Conservation (phyloP, 1,140 invertebrate species). For the Bombus pyrosoma region DNA sequence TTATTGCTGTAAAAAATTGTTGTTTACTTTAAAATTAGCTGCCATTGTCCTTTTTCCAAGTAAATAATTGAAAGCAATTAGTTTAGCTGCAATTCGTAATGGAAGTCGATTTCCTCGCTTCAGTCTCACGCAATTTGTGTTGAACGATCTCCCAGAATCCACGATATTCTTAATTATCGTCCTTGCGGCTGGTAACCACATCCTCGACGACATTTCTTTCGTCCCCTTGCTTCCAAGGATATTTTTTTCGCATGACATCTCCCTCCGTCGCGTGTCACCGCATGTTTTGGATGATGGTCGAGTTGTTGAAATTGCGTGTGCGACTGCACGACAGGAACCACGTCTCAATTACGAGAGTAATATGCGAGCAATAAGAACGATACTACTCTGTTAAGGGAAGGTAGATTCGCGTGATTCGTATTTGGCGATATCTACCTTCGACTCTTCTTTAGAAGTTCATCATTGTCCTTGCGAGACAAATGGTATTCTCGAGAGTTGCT, state of each 20-base stretch:
- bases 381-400: constrained; percentile 18
- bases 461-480: not conserved
- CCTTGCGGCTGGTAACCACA: not conserved
- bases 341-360: constrained; percentile 77
- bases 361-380: constrained; percentile 75
- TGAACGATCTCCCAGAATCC: not conserved
- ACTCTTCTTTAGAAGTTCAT: not conserved
- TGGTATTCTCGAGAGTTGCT: not conserved
- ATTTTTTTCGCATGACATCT: not conserved
- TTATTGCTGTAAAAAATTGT: not conserved
- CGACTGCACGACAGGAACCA: constrained; percentile 64
- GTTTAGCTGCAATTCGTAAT: not conserved
- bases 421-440: not conserved
- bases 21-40: not conserved
- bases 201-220: not conserved
- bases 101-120: not conserved
- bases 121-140: not conserved
- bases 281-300: constrained; percentile 64
- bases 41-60: not conserved
- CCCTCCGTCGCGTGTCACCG: constrained; percentile 3
- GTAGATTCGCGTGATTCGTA: not conserved
- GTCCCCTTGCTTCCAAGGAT: not conserved
- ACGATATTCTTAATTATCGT: constrained; percentile 6
- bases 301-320: constrained; percentile 68
- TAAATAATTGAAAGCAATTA: not conserved